These are phyloP conservation scores for Drosophila pseudoananassae DNA, from an alignment of 1,140 invertebrate genomes.

Conservation along the genomic window DNA sequence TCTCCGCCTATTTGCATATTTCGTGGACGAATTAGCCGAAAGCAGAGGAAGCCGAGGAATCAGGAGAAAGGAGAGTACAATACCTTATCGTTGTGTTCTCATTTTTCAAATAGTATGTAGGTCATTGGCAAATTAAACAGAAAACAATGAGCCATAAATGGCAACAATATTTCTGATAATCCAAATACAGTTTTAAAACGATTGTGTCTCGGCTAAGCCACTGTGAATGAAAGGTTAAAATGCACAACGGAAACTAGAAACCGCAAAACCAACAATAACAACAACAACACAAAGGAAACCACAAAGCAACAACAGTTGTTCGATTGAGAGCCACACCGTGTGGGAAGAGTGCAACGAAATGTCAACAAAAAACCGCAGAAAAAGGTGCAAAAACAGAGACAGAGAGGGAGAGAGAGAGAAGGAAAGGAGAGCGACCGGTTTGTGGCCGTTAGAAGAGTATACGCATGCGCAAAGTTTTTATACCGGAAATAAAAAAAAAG, in stretches of 20 bases:
- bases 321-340: not conserved
- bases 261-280: constrained; percentile 17
- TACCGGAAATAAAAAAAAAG: constrained; percentile 43
- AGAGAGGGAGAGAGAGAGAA: not conserved
- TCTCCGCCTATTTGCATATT: constrained; percentile 25
- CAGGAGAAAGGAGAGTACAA: not conserved
- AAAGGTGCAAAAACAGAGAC: constrained; percentile 16
- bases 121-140: constrained; percentile 61
- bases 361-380: constrained; percentile 56
- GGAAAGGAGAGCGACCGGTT: constrained; percentile 35
- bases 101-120: constrained; percentile 58
- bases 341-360: constrained; percentile 55
- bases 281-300: constrained; percentile 4
- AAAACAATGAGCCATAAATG: constrained; percentile 29
- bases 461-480: constrained; percentile 45
- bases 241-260: constrained; percentile 39
- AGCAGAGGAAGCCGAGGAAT: not conserved
- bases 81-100: constrained; percentile 30
- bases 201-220: constrained; percentile 7
- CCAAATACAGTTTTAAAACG: constrained; percentile 13
- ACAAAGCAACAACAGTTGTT: constrained; percentile 11
- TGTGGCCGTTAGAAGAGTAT: constrained; percentile 29
- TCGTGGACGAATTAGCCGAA: not conserved
- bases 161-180: constrained; percentile 25
- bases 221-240: constrained; percentile 58